Base-by-base conservation (phyloP, 2,888 invertebrate genomes). In the Metallyticus violacea region DNA sequence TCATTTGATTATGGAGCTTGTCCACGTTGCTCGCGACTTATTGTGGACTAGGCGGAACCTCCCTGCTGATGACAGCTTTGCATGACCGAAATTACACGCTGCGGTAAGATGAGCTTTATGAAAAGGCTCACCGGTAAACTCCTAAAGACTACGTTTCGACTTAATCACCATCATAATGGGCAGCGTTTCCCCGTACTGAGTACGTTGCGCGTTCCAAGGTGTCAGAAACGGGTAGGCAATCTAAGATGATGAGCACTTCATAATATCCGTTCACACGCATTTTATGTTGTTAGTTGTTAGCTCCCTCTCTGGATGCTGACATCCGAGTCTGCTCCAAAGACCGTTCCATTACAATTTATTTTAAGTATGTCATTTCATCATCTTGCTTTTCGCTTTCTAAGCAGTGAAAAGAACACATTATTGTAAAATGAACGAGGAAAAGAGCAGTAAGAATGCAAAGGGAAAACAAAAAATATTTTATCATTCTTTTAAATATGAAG, bases 61-160 rank as follows among this genome's bases (percentile, higher is more conserved):
- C 76, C 62, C 62, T 26, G 26, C 82, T 82, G 82, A 82, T 82
- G 82, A 82, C 82, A 82, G 76, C 82, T 82, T 82, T 82, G 82
- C 82, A 82, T 82, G 81, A 81, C 81, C 81, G 81, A 62, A 62
- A 62, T 62, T 62, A 62, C 40, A 62, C 40, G 40, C 40, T 62
- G 40, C 40, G 40, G 40, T 62, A 62, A 62, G 40, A 22, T 22
- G 40, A 62, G 40, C 40, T 62, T 62, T 62, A 62, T 62, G 40
- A 62, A 62, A 62, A 62, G 40, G 40, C 40, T 62, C 15, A 9
- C 40, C 40, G 15, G 40, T 62, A 62, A 62, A 62, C 40, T 62
- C 40, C 40, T 62, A 62, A 62, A 62, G 40, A 62, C 40, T 62
- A 62, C 40, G 40, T 62, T 62, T 62, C 40, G 40, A 62, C 40